phyloP scores from a whole-genome alignment of 1,140 invertebrate species.

The Fopius arisanus region DNA sequence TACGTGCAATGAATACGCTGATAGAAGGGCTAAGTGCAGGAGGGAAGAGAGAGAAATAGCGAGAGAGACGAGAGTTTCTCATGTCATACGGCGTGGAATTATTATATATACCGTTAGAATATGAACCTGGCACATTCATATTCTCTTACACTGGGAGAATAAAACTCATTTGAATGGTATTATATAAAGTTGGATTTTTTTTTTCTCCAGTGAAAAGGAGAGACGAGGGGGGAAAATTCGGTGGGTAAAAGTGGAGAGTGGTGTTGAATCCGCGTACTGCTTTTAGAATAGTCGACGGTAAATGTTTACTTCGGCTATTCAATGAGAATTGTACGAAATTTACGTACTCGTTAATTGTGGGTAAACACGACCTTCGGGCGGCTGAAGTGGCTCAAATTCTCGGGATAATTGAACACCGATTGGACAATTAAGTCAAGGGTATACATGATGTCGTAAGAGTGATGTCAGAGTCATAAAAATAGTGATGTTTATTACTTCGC shows the following conservation, averaged over 20 bases:
- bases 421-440: not conserved
- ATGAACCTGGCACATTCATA: not conserved
- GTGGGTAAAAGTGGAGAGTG: not conserved
- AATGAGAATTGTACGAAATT: not conserved
- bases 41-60: not conserved
- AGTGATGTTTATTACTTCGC: not conserved
- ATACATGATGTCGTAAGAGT: not conserved
- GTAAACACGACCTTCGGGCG: not conserved
- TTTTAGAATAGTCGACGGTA: not conserved
- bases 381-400: not conserved
- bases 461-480: not conserved
- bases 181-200: not conserved
- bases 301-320: not conserved
- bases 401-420: not conserved
- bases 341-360: not conserved
- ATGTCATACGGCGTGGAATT: not conserved
- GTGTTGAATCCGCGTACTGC: not conserved
- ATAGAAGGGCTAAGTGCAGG: conserved; percentile 26
- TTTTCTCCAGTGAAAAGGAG: not conserved
- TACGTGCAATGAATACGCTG: conserved; percentile 32
- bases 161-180: conserved; percentile 18
- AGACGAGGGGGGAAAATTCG: not conserved
- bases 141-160: not conserved
- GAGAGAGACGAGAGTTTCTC: not conserved
- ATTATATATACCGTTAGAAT: conserved; percentile 6